These are phyloP conservation scores for Carcinoscorpius rotundicauda DNA, from an alignment of 1,140 invertebrate genomes.

Conservation along the genomic window DNA sequence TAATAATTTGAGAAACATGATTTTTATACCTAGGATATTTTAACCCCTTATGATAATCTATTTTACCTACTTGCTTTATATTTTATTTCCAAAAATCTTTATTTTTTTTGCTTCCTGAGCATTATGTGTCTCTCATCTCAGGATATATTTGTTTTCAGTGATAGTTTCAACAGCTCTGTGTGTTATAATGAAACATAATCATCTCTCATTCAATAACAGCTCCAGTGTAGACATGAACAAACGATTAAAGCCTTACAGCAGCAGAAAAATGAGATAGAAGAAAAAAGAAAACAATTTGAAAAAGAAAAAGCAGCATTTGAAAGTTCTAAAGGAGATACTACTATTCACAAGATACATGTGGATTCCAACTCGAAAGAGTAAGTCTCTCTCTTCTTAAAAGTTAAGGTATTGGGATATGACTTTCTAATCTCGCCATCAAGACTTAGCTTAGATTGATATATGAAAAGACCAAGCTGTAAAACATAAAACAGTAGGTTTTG, in stretches of 20 bases:
- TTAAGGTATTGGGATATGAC: too few species aligned
- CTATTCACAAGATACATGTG: slow-evolving; percentile 21
- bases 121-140: background rate
- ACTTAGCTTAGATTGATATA: too few species aligned
- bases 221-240: slow-evolving; percentile 52
- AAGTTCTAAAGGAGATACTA: slow-evolving; percentile 22
- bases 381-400: slow-evolving; percentile 9
- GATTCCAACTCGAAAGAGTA: slow-evolving; percentile 25
- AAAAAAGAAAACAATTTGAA: slow-evolving; percentile 69
- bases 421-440: too few species aligned
- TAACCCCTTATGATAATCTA: too few species aligned
- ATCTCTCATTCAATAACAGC: slow-evolving; percentile 29
- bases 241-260: slow-evolving; percentile 60
- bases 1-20: background rate
- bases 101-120: background rate
- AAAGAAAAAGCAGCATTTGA: slow-evolving; percentile 49
- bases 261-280: slow-evolving; percentile 78
- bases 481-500: too few species aligned
- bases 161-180: background rate
- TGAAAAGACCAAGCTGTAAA: too few species aligned
- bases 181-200: slow-evolving; percentile 1
- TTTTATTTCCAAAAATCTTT: too few species aligned
- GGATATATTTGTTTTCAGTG: background rate
- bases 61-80: too few species aligned
- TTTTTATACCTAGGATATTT: too few species aligned